A percentile compares a stretch with the other conserved stretches of the same genome.
These are phyloP conservation scores for Podilymbus podiceps DNA, from an alignment of 2,113 vertebrate genomes.

Conservation along the genomic window DNA sequence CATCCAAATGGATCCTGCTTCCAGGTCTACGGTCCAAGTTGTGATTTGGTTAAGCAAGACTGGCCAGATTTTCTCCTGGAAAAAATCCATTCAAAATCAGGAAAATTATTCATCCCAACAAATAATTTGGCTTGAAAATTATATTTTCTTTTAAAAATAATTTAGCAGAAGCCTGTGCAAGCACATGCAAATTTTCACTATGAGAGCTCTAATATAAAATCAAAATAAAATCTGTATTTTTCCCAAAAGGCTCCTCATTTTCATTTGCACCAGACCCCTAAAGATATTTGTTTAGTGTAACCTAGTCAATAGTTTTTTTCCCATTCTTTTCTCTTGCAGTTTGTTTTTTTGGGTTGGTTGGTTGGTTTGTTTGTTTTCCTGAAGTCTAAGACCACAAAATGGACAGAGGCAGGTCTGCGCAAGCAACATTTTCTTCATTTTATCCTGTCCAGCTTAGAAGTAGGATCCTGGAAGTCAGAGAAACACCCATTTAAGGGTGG, in stretches of 20 bases:
- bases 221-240: neutral
- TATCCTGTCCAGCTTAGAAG: neutral
- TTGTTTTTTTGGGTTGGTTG: too few relatives aligned
- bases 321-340: neutral
- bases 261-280: neutral
- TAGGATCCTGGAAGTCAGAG: neutral
- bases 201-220: neutral
- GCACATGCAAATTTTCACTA: neutral
- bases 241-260: neutral
- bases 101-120: slow-evolving; percentile 36
- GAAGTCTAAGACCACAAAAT: neutral
- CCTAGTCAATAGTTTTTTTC: neutral
- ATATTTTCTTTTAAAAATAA: neutral
- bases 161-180: neutral
- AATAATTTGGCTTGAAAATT: neutral
- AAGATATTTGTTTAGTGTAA: neutral
- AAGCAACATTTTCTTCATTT: neutral
- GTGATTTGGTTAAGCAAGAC: slow-evolving; percentile 21
- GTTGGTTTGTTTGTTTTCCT: too few relatives aligned
- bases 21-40: neutral
- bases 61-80: slow-evolving; percentile 40
- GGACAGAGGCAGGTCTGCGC: accelerated
- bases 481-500: neutral
- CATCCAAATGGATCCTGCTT: slow-evolving; percentile 35
- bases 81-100: slow-evolving; percentile 49